Evolutionary conservation across 2,888 invertebrate genomes (phyloP).

Genomic region (Diabrotica balteata): DNA sequence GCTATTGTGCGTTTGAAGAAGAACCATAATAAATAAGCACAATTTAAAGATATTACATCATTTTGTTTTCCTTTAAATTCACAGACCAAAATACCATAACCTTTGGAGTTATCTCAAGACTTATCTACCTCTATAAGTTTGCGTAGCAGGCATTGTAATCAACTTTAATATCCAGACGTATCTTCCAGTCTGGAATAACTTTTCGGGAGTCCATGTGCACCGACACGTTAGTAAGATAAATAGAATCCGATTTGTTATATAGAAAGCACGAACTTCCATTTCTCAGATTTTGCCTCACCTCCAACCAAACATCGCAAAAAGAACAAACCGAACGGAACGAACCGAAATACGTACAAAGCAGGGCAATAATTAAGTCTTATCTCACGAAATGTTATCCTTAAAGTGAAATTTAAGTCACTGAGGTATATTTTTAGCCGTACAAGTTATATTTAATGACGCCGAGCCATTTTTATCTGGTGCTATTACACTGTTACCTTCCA

Average conservation of each 20-base stretch:
- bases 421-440: constrained; percentile 25
- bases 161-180: too few relatives aligned
- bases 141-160: too few relatives aligned
- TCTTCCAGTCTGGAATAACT: background rate
- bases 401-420: constrained; percentile 33
- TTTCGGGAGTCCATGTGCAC: background rate
- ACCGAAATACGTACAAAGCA: constrained; percentile 22
- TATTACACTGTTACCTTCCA: constrained; percentile 13
- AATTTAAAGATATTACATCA: too few relatives aligned
- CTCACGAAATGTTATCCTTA: constrained; percentile 28
- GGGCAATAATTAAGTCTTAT: constrained; percentile 33
- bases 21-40: too few relatives aligned
- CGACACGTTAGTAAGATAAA: constrained; percentile 9
- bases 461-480: constrained; percentile 24
- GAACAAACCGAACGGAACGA: constrained; percentile 9
- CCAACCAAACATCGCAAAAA: constrained; percentile 8
- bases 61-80: too few relatives aligned
- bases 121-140: too few relatives aligned
- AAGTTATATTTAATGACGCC: constrained; percentile 28
- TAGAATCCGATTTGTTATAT: constrained; percentile 23
- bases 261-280: constrained; percentile 21
- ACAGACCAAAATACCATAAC: too few relatives aligned
- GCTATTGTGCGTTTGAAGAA: too few relatives aligned
- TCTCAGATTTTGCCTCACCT: constrained; percentile 15
- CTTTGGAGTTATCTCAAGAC: too few relatives aligned